Base-by-base conservation (phyloP, 2,888 invertebrate species). In the Agrotis ipsilon region DNA sequence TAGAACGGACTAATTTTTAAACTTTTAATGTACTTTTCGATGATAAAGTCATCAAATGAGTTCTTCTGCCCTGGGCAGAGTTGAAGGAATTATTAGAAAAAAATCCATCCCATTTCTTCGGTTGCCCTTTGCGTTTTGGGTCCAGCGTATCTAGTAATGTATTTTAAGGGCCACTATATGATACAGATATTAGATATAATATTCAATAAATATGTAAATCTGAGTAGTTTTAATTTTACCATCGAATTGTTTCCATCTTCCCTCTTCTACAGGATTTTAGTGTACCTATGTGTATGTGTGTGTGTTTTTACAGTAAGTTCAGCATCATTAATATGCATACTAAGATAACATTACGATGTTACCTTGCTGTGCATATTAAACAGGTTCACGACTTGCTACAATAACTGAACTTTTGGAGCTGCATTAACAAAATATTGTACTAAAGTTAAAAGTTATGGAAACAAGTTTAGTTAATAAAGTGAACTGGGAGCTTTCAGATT, bases 341-440 rank as follows among this genome's bases (percentile, higher is more conserved):
- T 69, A 75, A 75, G 48, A 80, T 32, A 75, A 80, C 59, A 80
- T 68, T 66, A 45, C 46, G 18, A 63, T 67, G 62, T 69, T 69
- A 69, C 59, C 64, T 74, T 18, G 13, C 57, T 45, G 64, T 75
- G 65, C 75, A 80, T 80, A 55, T 62, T 80, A 74, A 79, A 54
- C 43, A 68, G 49, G 11, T 74, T 65, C 49, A 65, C 19, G 11
- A 51, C 57, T 73, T 62, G 39, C 49, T 64, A 61, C 51, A 63
- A 57, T 73, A 77, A 64, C 63, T 57, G 18, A 67, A 60, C 55
- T 77, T 52, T 45, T 43, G 19, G 11, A 55, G 63, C 39, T 78
- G 59, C 58, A 66, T 43, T 74, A 57, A 24, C 57, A 68, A 68
- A 74, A 77, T 61, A 49, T 57, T 77, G 39, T 46, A 46, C 46